Evolutionary conservation across 2,113 vertebrate genomes (phyloP).

Genomic region (Lonchura striata): DNA sequence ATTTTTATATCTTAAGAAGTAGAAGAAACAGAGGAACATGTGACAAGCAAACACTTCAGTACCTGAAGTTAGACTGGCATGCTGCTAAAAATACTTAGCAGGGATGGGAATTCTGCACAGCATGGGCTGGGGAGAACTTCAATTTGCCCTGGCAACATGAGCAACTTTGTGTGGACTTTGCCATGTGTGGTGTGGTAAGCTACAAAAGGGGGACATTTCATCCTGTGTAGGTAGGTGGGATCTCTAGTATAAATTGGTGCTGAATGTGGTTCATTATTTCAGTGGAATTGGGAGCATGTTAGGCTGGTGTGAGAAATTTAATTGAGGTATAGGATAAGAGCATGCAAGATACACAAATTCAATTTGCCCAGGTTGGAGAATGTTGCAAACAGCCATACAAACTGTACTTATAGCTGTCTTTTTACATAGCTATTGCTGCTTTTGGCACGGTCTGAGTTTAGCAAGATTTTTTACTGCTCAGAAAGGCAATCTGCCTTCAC

Average conservation of each 20-base stretch:
- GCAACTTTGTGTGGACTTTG: not conserved
- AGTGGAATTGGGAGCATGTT: not conserved
- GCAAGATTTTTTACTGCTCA: not conserved
- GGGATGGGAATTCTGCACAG: not conserved
- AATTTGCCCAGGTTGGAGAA: not conserved
- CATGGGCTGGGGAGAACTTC: no score
- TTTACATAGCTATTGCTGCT: not conserved
- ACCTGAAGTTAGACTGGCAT: not conserved
- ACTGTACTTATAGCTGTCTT: not conserved
- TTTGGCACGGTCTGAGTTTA: not conserved
- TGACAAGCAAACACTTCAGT: not conserved
- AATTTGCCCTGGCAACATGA: not conserved
- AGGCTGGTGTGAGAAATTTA: not conserved
- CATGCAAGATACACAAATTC: not conserved
- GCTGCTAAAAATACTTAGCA: not conserved
- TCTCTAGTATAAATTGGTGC: not conserved
- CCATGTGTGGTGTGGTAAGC: not conserved
- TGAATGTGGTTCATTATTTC: not conserved
- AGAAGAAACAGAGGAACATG: not conserved
- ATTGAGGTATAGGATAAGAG: not conserved
- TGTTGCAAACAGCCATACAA: not conserved
- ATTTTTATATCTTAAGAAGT: not conserved
- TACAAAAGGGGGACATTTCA: not conserved
- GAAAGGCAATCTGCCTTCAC: not conserved
- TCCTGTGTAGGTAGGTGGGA: not conserved